Conservation (phyloP, 2,113 vertebrate species). For the Typhlomys cinereus region DNA sequence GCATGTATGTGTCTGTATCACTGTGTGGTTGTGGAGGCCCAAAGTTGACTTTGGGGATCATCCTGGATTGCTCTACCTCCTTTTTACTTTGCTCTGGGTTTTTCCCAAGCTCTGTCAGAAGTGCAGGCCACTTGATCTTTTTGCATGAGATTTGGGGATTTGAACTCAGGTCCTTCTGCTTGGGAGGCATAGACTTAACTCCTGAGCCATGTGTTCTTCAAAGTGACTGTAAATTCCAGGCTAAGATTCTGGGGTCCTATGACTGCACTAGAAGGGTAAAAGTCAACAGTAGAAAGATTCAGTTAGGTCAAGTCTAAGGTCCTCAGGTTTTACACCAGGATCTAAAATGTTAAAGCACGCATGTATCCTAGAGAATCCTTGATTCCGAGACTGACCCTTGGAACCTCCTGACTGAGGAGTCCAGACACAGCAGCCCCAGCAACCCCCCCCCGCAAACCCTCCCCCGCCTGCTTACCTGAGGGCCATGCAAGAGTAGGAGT, state of each 20-base stretch:
- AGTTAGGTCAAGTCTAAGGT: background rate
- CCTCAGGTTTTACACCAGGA: background rate
- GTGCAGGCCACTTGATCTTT: no score
- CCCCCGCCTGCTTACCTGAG: slow-evolving; percentile 82
- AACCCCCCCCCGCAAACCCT: no score
- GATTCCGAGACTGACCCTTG: background rate
- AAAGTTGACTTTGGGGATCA: no score
- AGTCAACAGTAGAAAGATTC: background rate
- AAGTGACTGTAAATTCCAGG: background rate
- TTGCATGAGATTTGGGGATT: no score
- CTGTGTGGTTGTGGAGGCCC: no score
- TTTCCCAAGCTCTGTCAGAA: no score
- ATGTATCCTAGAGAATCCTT: background rate
- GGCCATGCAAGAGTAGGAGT: slow-evolving; percentile 86
- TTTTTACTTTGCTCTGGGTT: no score
- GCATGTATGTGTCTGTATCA: no score
- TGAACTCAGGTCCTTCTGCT: no score
- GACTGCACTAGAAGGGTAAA: background rate
- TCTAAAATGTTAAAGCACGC: background rate
- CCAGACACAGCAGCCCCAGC: background rate
- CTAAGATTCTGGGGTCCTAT: background rate
- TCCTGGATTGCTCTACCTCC: no score
- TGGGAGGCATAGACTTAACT: no score
- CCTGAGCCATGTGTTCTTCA: background rate
- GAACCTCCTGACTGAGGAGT: background rate